These are phyloP conservation scores for Eristalis intricaria DNA, from an alignment of 2,888 invertebrate genomes.

Conservation along the genomic window DNA sequence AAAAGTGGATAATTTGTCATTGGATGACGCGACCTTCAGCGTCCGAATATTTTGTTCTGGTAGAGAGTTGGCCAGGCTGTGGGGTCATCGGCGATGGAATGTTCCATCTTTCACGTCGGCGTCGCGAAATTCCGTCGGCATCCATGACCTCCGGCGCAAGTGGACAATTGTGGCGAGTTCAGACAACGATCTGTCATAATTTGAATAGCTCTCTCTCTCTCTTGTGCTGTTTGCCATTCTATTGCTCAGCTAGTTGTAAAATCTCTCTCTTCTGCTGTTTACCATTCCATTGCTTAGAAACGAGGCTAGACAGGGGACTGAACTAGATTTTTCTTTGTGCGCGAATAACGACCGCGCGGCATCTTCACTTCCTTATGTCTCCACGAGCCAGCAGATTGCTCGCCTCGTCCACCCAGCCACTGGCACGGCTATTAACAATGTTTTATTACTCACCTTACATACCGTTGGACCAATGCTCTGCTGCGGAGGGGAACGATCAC, in stretches of 20 bases:
- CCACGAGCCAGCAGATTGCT: slow-evolving; percentile 31
- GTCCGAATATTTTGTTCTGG: not conserved
- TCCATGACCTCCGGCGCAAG: not conserved
- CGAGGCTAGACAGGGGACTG: not conserved
- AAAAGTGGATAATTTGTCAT: not conserved
- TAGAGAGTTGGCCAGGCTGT: no score
- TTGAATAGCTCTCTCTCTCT: not conserved
- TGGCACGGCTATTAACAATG: slow-evolving; percentile 56
- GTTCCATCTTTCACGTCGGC: no score
- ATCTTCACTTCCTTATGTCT: slow-evolving; percentile 64
- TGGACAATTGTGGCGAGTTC: not conserved
- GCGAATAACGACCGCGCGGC: slow-evolving; percentile 20
- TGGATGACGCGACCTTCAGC: not conserved
- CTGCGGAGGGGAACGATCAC: slow-evolving; percentile 34
- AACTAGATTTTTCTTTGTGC: not conserved
- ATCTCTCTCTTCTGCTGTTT: not conserved
- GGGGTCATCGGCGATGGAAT: no score
- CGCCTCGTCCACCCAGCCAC: slow-evolving; percentile 48
- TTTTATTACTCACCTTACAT: slow-evolving; percentile 70
- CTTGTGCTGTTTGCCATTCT: not conserved
- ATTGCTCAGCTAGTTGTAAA: not conserved
- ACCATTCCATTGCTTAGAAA: not conserved
- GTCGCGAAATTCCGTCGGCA: no score
- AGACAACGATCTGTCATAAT: not conserved
- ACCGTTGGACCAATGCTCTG: slow-evolving; percentile 28